phyloP scores from a whole-genome alignment of 2,888 invertebrate genomes.

The Pollenia amentaria region DNA sequence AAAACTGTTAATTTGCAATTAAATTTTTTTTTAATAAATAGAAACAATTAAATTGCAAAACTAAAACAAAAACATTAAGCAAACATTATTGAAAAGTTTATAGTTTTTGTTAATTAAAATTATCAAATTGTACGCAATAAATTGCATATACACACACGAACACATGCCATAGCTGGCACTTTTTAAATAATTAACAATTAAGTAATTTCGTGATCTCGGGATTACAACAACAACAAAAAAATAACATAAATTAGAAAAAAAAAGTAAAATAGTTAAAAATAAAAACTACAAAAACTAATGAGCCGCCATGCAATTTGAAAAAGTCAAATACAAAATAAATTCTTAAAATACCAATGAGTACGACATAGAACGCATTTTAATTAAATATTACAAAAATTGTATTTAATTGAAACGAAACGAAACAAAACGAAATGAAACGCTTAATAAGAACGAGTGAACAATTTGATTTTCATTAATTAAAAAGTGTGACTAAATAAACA shows the following conservation, averaged over 20 bases:
- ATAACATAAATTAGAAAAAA: slow-evolving; percentile 31
- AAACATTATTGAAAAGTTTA: slow-evolving; percentile 34
- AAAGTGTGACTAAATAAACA: slow-evolving; percentile 72
- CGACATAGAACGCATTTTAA: slow-evolving; percentile 73
- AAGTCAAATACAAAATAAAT: slow-evolving; percentile 49
- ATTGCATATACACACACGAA: slow-evolving; percentile 16
- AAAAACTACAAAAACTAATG: slow-evolving; percentile 73
- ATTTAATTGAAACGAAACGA: slow-evolving; percentile 60
- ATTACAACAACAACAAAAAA: slow-evolving; percentile 45
- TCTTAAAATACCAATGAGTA: slow-evolving; percentile 70
- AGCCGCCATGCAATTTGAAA: slow-evolving; percentile 65
- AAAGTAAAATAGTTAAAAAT: slow-evolving; percentile 36
- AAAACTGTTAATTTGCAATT: slow-evolving; percentile 13
- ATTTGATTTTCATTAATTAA: slow-evolving; percentile 69
- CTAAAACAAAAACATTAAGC: slow-evolving; percentile 16
- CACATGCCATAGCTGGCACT: slow-evolving; percentile 33
- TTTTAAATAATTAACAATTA: slow-evolving; percentile 70
- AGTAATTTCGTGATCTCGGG: slow-evolving; percentile 72
- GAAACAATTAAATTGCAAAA: background rate
- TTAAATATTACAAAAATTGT: slow-evolving; percentile 65
- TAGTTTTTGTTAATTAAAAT: slow-evolving; percentile 63
- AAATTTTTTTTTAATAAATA: slow-evolving; percentile 13
- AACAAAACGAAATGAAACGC: slow-evolving; percentile 56
- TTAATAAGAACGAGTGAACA: slow-evolving; percentile 37
- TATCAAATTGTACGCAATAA: slow-evolving; percentile 48